Evolutionary conservation across 1,140 invertebrate genomes (phyloP).

Genomic region (Calephelis virginiensis): DNA sequence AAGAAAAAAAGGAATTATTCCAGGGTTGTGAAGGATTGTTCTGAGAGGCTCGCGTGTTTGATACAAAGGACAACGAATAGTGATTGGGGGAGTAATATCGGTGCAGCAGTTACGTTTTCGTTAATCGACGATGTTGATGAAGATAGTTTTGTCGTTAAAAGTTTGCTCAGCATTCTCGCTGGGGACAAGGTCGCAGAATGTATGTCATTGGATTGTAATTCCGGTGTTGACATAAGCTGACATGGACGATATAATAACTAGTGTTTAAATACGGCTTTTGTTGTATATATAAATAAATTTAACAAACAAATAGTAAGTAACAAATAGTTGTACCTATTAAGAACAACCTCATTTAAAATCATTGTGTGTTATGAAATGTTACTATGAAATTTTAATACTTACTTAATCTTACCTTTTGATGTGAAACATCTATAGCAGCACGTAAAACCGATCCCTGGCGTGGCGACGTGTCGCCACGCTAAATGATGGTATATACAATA

Average conservation of each 20-base stretch:
- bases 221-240: conserved; percentile 67
- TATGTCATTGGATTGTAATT: conserved; percentile 70
- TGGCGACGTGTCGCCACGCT: too few species aligned
- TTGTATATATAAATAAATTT: neutral
- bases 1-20: conserved; percentile 58
- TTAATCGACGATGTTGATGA: conserved; percentile 64
- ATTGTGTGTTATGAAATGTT: too few species aligned
- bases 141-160: conserved; percentile 58
- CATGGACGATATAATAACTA: conserved; percentile 22
- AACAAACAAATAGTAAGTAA: too few species aligned
- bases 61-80: conserved; percentile 51
- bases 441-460: too few species aligned
- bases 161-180: conserved; percentile 60
- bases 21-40: conserved; percentile 59
- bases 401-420: too few species aligned
- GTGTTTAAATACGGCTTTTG: conserved; percentile 6
- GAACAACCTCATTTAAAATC: too few species aligned
- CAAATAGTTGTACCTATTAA: too few species aligned
- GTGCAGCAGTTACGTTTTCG: conserved; percentile 58
- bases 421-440: too few species aligned
- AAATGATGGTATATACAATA: too few species aligned
- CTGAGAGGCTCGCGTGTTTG: conserved; percentile 61
- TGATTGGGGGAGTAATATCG: conserved; percentile 57
- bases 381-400: too few species aligned
- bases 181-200: conserved; percentile 68